A percentile compares a stretch with the other conserved stretches of the same genome.
These are phyloP conservation scores for Catotricha subobsoleta DNA, from an alignment of 2,888 invertebrate species.

Conservation along the genomic window DNA sequence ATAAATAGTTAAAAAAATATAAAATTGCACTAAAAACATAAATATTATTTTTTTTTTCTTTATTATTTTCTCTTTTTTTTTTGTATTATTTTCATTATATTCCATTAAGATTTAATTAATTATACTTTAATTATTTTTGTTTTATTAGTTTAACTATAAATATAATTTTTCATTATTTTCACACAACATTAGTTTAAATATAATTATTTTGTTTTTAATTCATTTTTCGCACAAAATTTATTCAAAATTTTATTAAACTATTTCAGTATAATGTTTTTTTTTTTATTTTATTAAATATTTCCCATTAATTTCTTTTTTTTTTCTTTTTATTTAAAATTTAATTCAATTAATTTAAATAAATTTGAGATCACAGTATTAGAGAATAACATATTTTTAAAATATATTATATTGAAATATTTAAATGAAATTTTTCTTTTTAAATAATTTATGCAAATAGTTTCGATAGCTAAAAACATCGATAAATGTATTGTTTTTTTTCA, in stretches of 20 bases:
- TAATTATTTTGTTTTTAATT: too few species aligned
- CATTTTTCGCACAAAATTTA: too few species aligned
- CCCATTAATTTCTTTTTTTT: too few species aligned
- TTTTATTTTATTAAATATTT: too few species aligned
- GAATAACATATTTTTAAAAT: too few species aligned
- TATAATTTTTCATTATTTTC: background rate
- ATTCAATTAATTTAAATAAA: slow-evolving; percentile 1
- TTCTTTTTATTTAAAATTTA: too few species aligned
- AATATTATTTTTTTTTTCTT: background rate
- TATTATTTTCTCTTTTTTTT: background rate
- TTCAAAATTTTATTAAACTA: too few species aligned
- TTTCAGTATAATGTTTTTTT: too few species aligned
- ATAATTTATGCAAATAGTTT: slow-evolving; percentile 7
- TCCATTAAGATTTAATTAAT: background rate
- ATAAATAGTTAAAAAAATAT: slow-evolving; percentile 1
- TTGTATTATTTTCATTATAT: background rate
- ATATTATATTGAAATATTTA: slow-evolving; percentile 12
- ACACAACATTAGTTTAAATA: too few species aligned
- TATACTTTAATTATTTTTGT: too few species aligned
- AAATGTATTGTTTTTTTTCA: slow-evolving; percentile 4
- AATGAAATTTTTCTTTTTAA: slow-evolving; percentile 10
- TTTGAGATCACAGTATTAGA: slow-evolving; percentile 32
- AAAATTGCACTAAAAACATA: slow-evolving; percentile 3
- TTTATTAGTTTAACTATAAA: background rate
- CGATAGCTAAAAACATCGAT: slow-evolving; percentile 4